These are phyloP conservation scores for Melinaea marsaeus DNA, from an alignment of 2,888 invertebrate genomes.

Conservation along the genomic window DNA sequence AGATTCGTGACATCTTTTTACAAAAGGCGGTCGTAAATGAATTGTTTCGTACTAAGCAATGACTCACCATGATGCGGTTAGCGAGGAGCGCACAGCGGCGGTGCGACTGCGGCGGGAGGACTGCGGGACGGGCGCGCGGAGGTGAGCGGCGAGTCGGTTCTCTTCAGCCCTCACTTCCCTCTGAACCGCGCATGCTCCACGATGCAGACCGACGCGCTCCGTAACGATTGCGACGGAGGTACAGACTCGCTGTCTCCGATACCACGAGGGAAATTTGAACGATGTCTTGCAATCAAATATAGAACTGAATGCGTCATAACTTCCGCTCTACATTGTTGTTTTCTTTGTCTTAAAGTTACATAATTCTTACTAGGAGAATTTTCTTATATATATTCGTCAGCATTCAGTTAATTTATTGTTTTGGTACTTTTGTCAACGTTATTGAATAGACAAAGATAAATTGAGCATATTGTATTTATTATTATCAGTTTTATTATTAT, in stretches of 20 bases:
- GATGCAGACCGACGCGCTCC: constrained; percentile 70
- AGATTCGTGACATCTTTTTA: constrained; percentile 11
- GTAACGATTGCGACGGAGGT: constrained; percentile 72
- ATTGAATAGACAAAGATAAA: too few species aligned
- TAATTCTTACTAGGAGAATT: neutral
- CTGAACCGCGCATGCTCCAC: constrained; percentile 70
- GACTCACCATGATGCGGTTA: constrained; percentile 77
- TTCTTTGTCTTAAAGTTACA: constrained; percentile 23
- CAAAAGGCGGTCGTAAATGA: constrained; percentile 57
- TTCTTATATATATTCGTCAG: neutral
- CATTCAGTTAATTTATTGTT: neutral
- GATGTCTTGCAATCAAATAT: constrained; percentile 54
- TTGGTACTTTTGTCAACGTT: too few species aligned
- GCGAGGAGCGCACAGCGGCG: constrained; percentile 68
- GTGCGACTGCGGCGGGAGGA: constrained; percentile 72
- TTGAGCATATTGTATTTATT: too few species aligned
- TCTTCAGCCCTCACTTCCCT: constrained; percentile 64
- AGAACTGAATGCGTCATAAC: constrained; percentile 47
- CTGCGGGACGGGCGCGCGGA: constrained; percentile 65
- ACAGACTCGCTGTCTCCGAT: constrained; percentile 72
- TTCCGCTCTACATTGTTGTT: constrained; percentile 20
- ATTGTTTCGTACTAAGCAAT: constrained; percentile 69
- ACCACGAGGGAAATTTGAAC: constrained; percentile 65
- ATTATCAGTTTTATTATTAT: too few species aligned
- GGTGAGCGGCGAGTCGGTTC: constrained; percentile 55